Evolutionary conservation across 2,888 invertebrate species (phyloP).

Genomic region (Branchellion lobata): DNA sequence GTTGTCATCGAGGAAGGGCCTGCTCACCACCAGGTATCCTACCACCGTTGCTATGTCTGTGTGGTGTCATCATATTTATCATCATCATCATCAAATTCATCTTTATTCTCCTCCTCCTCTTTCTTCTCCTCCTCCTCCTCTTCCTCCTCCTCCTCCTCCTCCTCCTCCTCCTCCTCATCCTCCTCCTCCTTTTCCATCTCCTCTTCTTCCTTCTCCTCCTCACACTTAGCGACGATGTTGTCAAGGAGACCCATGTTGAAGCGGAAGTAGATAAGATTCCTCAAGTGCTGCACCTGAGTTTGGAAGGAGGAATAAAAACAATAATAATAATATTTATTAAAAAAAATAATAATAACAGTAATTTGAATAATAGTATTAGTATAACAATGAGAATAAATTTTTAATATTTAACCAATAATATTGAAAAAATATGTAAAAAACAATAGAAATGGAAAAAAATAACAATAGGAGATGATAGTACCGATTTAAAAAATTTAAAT

Average conservation of each 20-base stretch:
- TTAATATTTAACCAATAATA: too few species aligned
- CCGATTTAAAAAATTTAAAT: too few species aligned
- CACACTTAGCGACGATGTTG: conserved; percentile 93
- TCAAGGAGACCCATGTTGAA: conserved; percentile 90
- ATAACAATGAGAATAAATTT: background rate
- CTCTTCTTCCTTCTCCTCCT: too few species aligned
- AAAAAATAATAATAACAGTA: conserved; percentile 32
- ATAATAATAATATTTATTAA: conserved; percentile 23
- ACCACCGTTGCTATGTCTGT: conserved; percentile 90
- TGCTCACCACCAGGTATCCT: conserved; percentile 89
- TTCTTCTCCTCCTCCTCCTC: too few species aligned
- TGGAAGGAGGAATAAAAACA: background rate
- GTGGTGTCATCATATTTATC: conserved; percentile 53
- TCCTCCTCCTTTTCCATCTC: too few species aligned
- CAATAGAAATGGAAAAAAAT: too few species aligned
- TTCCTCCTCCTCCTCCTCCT: too few species aligned
- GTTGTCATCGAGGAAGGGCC: conserved; percentile 81
- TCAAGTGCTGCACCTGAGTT: conserved; percentile 73
- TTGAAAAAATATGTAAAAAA: too few species aligned
- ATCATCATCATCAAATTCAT: too few species aligned
- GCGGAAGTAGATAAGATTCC: conserved; percentile 82
- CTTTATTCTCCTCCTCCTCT: too few species aligned
- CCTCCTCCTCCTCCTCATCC: too few species aligned
- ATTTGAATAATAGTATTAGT: background rate
- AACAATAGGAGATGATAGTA: too few species aligned